These are phyloP conservation scores for Temnothorax nylanderi DNA, from an alignment of 1,140 invertebrate species.

Conservation along the genomic window DNA sequence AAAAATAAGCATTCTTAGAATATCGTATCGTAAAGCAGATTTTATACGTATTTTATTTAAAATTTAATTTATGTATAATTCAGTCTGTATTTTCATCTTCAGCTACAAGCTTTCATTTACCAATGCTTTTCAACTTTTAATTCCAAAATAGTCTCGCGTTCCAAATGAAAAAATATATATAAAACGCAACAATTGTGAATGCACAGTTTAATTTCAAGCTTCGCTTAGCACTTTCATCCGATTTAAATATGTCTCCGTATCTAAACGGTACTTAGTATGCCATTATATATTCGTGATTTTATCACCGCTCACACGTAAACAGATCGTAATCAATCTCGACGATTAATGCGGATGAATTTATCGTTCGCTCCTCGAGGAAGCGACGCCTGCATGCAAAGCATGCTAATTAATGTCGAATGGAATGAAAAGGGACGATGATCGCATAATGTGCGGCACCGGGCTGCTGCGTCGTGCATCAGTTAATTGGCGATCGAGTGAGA, in stretches of 20 bases:
- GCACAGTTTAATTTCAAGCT: background rate
- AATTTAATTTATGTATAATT: background rate
- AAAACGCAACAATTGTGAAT: background rate
- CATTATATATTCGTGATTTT: background rate
- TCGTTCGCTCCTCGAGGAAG: background rate
- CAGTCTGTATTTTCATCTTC: background rate
- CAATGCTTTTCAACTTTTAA: background rate
- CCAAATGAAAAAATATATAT: background rate
- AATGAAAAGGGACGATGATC: conserved; percentile 51
- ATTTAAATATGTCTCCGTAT: background rate
- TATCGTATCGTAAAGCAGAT: background rate
- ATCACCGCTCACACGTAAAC: background rate
- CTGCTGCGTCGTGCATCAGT: conserved; percentile 44
- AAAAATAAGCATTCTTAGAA: background rate
- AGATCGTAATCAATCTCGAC: conserved; percentile 34
- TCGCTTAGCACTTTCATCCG: background rate
- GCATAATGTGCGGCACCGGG: background rate
- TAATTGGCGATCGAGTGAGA: conserved; percentile 56
- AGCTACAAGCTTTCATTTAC: background rate
- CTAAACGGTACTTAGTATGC: background rate
- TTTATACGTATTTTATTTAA: background rate
- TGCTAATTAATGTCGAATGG: conserved; percentile 64
- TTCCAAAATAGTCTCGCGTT: background rate
- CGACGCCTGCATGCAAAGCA: conserved; percentile 5
- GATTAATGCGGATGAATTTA: conserved; percentile 29